A percentile compares a stretch with the other conserved stretches of the same genome.
Conservation (phyloP, 2,113 vertebrate species). For the Podarcis muralis region DNA sequence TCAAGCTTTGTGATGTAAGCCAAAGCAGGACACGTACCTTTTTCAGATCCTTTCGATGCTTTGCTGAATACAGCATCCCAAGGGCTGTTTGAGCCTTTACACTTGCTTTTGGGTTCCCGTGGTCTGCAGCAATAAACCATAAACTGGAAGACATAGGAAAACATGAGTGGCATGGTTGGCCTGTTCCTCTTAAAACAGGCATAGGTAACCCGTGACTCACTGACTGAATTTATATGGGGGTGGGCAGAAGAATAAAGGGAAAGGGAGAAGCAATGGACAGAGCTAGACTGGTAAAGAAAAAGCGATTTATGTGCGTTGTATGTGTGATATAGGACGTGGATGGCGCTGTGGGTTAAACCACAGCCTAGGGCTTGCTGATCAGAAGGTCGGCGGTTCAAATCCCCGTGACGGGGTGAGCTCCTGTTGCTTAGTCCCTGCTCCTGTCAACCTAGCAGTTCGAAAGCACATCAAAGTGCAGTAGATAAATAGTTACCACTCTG, state of each 20-base stretch:
- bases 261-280: background rate
- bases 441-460: no score
- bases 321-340: no score
- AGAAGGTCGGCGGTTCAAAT: no score
- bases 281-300: no score
- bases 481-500: no score
- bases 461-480: no score
- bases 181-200: background rate
- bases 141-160: constrained; percentile 59
- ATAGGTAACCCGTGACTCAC: background rate
- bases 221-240: background rate
- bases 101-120: constrained; percentile 81
- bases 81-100: constrained; percentile 81
- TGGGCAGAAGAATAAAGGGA: background rate
- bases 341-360: no score
- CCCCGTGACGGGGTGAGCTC: no score
- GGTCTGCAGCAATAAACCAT: constrained; percentile 81
- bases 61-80: constrained; percentile 80
- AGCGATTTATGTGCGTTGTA: no score
- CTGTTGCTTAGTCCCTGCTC: no score
- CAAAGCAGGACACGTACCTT: constrained; percentile 69
- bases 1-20: background rate
- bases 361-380: no score
- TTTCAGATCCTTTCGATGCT: constrained; percentile 72
- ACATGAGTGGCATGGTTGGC: background rate